Percentiles rank a stretch among this genome's conserved stretches.
phyloP scores from a whole-genome alignment of 2,888 invertebrate genomes.

The Dichetophora obliterata region DNA sequence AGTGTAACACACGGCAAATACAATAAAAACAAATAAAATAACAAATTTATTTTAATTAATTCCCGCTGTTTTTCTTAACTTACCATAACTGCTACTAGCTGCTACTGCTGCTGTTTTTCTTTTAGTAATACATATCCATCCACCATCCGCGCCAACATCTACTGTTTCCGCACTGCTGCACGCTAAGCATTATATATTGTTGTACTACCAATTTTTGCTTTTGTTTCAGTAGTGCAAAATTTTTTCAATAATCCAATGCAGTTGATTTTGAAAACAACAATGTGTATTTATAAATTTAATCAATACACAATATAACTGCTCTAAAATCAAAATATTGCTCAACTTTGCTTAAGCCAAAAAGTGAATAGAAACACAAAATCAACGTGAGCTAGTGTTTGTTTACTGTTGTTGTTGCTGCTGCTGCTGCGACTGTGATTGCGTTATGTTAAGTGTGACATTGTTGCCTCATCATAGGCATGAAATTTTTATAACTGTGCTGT shows the following conservation, averaged over 20 bases:
- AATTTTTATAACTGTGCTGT: not conserved
- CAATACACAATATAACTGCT: not conserved
- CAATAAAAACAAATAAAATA: no score
- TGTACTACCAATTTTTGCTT: not conserved
- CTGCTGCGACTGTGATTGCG: not conserved
- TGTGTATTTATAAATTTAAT: not conserved
- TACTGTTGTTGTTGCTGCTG: conserved; percentile 4
- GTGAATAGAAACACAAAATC: not conserved
- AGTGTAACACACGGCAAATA: no score
- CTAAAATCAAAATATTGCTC: not conserved
- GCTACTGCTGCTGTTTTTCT: no score
- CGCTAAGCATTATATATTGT: not conserved
- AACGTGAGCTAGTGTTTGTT: not conserved
- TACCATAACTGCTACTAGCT: no score
- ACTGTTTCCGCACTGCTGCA: not conserved
- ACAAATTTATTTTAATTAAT: no score
- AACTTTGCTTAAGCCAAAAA: not conserved
- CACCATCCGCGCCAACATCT: not conserved
- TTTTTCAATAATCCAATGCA: not conserved
- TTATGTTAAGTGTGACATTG: not conserved
- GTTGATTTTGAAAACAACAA: not conserved
- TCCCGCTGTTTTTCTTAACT: no score
- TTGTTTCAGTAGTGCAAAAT: not conserved
- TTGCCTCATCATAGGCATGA: not conserved
- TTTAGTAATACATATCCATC: not conserved